Conservation (phyloP, 2,888 invertebrate species). For the Axea sp. region DNA sequence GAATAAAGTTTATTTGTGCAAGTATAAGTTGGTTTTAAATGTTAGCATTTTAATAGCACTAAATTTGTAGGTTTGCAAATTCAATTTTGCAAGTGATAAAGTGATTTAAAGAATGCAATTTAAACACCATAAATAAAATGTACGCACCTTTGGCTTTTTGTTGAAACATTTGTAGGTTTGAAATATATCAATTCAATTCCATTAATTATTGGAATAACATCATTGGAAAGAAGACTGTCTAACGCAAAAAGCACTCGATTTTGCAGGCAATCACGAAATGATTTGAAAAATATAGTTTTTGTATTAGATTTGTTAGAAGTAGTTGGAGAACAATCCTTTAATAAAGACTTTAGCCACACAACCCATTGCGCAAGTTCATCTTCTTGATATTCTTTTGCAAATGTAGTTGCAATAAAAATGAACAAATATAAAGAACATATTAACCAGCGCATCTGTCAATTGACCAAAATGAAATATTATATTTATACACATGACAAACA, state of each 20-base stretch:
- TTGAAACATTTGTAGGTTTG: slow-evolving; percentile 64
- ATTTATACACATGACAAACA: background rate
- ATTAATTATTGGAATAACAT: slow-evolving; percentile 83
- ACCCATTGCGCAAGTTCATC: slow-evolving; percentile 69
- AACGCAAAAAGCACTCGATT: slow-evolving; percentile 80
- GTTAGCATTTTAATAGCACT: no score
- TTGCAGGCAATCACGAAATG: slow-evolving; percentile 70
- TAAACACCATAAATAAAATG: no score
- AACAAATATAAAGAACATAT: slow-evolving; percentile 43
- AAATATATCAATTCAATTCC: slow-evolving; percentile 84
- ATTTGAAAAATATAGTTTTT: slow-evolving; percentile 67
- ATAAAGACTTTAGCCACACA: slow-evolving; percentile 62
- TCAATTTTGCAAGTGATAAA: no score
- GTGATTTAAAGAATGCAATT: no score
- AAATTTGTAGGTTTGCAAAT: no score
- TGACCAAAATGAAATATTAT: slow-evolving; percentile 2
- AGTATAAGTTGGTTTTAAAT: no score
- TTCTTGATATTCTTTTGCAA: slow-evolving; percentile 30
- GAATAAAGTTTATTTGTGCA: no score
- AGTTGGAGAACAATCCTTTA: slow-evolving; percentile 69
- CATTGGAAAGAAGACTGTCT: slow-evolving; percentile 82
- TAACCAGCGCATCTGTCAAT: slow-evolving; percentile 66
- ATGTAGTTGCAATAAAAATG: slow-evolving; percentile 31
- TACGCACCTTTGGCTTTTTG: background rate
- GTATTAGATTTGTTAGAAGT: slow-evolving; percentile 57